phyloP scores from a whole-genome alignment of 2,797 vertebrate species.

The Denticeps clupeoides region DNA sequence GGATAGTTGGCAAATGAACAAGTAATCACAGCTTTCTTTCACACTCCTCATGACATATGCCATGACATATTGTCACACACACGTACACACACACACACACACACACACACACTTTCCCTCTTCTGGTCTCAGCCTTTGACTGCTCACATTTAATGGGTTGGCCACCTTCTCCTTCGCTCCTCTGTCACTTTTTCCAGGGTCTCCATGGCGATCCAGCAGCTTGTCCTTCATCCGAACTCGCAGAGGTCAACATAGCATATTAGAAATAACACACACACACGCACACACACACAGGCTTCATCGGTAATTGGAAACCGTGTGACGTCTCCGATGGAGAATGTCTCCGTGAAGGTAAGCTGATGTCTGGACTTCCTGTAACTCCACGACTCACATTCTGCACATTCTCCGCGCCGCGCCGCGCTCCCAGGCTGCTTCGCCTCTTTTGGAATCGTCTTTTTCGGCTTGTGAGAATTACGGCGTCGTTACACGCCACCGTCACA shows the following conservation, averaged over 20 bases:
- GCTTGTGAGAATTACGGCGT: no score
- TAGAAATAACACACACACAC: background rate
- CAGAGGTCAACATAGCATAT: background rate
- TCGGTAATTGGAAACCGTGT: constrained; percentile 80
- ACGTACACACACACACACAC: constrained; percentile 10
- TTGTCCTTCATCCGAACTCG: background rate
- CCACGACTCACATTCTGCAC: background rate
- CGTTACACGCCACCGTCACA: no score
- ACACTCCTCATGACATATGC: background rate
- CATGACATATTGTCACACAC: background rate
- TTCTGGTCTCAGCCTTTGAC: no score
- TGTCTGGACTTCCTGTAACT: constrained; percentile 2
- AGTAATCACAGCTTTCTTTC: constrained; percentile 1
- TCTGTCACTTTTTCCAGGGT: background rate
- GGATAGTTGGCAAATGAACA: constrained; percentile 22
- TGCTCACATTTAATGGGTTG: no score
- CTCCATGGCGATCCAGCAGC: background rate
- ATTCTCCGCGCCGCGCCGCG: no score
- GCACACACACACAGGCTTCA: background rate
- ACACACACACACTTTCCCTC: constrained; percentile 38
- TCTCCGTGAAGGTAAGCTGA: constrained; percentile 74
- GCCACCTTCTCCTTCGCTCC: no score
- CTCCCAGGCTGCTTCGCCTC: no score
- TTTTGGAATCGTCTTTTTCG: no score
- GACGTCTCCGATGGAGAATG: constrained; percentile 71